Base-by-base conservation (phyloP, 2,797 vertebrate species). In the Mionectes olivaceus region DNA sequence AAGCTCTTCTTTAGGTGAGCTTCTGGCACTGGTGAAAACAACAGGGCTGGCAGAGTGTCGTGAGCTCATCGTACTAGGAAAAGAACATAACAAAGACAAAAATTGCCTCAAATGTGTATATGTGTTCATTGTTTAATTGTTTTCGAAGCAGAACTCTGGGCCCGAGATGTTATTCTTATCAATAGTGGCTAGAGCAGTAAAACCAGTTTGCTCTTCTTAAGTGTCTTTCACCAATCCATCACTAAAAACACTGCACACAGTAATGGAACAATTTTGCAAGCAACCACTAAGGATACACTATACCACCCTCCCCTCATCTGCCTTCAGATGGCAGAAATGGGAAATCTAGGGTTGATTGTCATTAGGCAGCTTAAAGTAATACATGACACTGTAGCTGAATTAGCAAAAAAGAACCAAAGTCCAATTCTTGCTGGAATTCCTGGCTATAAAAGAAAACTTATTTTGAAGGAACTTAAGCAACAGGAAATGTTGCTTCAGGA, bases 41-140 rank as follows among this genome's bases (percentile, higher is more conserved):
- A 98, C 98, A 0, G 99, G 98, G 97, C 99, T 99, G 95, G 98
- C 98, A 43, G 99, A 99, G 94, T 98, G 98, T 94, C 98, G 98
- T 81, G 99, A 99, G 96, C 98, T 99, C 97, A 98, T 97, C 83
- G 99, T 99, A 96, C 98, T 99, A 97, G 64, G 30, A 97, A 83
- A 96, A 89, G 95, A 96, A 94, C 83, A 91, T 41, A 97, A 88
- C 56, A 97, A 83, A 96, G 92, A 96, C 35, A 96, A 82, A 86
- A 79, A 68, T 92, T 86, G 47, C 68, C 71, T 94, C 47, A 90
- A 56, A 68, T 59, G 52, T 53, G 27, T 49, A 67, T 7, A 50
- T 28, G 73, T 8, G 21, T 61, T 65, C 17, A 52, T 71, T 64
- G 39, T 35, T 76, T 43, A 83, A 83, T 23, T 85, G 23, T 83